These are phyloP conservation scores for Polydrusus cervinus DNA, from an alignment of 2,888 invertebrate species.

Conservation along the genomic window DNA sequence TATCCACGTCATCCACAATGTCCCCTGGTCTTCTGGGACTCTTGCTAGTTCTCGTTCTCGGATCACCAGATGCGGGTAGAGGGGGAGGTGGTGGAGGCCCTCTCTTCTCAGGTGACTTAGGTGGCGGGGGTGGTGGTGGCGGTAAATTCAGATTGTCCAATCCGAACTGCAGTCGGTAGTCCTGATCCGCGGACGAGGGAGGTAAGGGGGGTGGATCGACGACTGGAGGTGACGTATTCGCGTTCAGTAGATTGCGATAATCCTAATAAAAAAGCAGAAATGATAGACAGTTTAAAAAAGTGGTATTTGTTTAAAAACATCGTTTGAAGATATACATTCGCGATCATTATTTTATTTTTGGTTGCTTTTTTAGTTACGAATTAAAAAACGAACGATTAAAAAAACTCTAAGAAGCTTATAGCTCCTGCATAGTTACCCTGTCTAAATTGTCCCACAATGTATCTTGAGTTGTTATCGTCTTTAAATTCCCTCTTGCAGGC, in stretches of 20 bases:
- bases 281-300: not conserved
- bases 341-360: too few species aligned
- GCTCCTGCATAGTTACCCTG: constrained; percentile 49
- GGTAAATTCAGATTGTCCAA: constrained; percentile 67
- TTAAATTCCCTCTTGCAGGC: constrained; percentile 46
- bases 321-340: too few species aligned
- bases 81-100: constrained; percentile 41
- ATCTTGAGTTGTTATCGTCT: constrained; percentile 49
- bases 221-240: not conserved
- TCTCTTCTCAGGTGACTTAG: constrained; percentile 58
- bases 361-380: too few species aligned
- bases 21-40: constrained; percentile 69
- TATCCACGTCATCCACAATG: constrained; percentile 87
- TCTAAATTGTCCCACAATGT: constrained; percentile 58
- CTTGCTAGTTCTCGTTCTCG: constrained; percentile 12
- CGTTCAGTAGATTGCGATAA: constrained; percentile 57
- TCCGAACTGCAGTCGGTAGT: constrained; percentile 66
- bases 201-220: constrained; percentile 34
- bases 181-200: constrained; percentile 62
- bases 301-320: too few species aligned
- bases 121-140: constrained; percentile 73
- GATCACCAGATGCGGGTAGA: constrained; percentile 35
- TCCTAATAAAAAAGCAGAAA: constrained; percentile 57
- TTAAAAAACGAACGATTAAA: too few species aligned
- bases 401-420: too few species aligned